Percentiles rank a stretch among this genome's conserved stretches.
phyloP scores from a whole-genome alignment of 2,888 invertebrate species.

The Tupiocoris notatus region DNA sequence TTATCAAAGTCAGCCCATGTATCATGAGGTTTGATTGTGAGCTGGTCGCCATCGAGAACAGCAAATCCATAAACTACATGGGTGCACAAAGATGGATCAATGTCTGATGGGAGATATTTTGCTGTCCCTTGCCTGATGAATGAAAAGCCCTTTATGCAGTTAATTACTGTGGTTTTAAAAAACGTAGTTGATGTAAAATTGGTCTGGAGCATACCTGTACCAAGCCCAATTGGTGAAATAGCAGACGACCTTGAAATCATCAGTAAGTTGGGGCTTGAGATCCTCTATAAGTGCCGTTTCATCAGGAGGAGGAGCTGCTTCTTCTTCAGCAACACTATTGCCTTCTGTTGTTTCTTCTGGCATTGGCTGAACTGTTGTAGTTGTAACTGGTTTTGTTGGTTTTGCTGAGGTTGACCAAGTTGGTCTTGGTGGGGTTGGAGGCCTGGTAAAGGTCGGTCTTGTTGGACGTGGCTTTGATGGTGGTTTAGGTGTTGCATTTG shows the following conservation, averaged over 20 bases:
- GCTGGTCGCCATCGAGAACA: constrained; percentile 70
- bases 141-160: too few species aligned
- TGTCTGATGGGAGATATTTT: constrained; percentile 77
- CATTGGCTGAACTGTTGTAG: constrained; percentile 32
- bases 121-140: constrained; percentile 75
- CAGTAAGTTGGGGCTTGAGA: constrained; percentile 20
- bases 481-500: constrained; percentile 42
- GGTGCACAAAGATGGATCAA: constrained; percentile 81
- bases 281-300: constrained; percentile 3
- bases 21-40: constrained; percentile 81
- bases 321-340: background rate
- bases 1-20: constrained; percentile 88
- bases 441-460: constrained; percentile 23
- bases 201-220: constrained; percentile 61
- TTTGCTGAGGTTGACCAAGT: constrained; percentile 41
- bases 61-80: constrained; percentile 92
- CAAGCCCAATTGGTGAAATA: constrained; percentile 95
- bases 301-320: constrained; percentile 39
- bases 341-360: constrained; percentile 23
- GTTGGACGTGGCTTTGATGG: constrained; percentile 23
- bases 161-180: too few species aligned
- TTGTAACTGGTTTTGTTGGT: constrained; percentile 45
- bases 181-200: too few species aligned
- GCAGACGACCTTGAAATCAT: constrained; percentile 75
- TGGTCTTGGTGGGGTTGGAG: constrained; percentile 27